phyloP scores from a whole-genome alignment of 1,140 invertebrate genomes.

The Drosophila lini region DNA sequence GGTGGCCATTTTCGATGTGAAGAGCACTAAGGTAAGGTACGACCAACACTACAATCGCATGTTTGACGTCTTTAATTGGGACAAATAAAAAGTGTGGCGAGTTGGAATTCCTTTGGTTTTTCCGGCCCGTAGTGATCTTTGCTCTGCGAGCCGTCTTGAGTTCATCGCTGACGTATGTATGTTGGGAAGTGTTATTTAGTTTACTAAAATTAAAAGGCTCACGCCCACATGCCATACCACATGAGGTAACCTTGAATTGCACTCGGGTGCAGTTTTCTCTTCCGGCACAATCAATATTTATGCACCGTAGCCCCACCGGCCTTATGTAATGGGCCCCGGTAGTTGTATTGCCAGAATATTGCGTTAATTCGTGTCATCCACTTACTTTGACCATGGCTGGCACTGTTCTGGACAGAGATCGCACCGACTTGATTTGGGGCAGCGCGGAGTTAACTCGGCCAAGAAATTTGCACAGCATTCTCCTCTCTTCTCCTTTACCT shows the following conservation, averaged over 20 bases:
- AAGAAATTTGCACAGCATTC: slow-evolving; percentile 75
- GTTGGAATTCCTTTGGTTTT: background rate
- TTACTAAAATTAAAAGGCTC: slow-evolving; percentile 72
- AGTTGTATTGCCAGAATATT: background rate
- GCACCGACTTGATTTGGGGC: slow-evolving; percentile 37
- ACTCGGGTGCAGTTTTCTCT: slow-evolving; percentile 24
- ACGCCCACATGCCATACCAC: slow-evolving; percentile 6
- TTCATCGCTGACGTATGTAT: background rate
- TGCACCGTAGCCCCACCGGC: slow-evolving; percentile 7
- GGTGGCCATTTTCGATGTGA: too few relatives aligned
- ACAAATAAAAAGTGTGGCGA: background rate
- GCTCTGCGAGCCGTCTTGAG: background rate
- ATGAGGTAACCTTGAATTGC: slow-evolving; percentile 56
- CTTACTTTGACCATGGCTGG: slow-evolving; percentile 74
- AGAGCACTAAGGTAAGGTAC: background rate
- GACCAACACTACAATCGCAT: background rate
- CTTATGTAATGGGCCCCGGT: slow-evolving; percentile 55
- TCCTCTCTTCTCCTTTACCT: slow-evolving; percentile 33
- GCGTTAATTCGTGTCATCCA: background rate
- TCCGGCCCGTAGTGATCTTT: background rate
- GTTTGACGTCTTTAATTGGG: background rate
- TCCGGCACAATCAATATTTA: slow-evolving; percentile 64
- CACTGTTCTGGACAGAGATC: slow-evolving; percentile 63
- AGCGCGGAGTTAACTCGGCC: slow-evolving; percentile 65
- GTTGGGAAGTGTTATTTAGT: background rate